These are phyloP conservation scores for Adelosebastes latens DNA, from an alignment of 2,797 vertebrate species.

Conservation along the genomic window DNA sequence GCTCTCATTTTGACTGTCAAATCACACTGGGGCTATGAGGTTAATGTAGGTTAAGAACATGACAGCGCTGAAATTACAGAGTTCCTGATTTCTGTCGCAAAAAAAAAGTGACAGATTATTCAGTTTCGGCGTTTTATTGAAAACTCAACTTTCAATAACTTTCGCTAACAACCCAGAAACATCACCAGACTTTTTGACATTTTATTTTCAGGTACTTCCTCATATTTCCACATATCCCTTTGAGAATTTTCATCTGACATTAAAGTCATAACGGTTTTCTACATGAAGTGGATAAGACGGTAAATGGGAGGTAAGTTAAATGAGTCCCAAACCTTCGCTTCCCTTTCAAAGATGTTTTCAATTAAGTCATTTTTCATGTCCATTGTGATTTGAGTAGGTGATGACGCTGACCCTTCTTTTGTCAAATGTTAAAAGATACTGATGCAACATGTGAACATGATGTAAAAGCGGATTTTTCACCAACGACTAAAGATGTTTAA, in stretches of 20 bases:
- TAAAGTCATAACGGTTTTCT: not conserved
- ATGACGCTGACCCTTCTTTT: not conserved
- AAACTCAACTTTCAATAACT: conserved; percentile 11
- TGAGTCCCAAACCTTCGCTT: not conserved
- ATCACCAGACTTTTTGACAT: not conserved
- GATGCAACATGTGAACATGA: not conserved
- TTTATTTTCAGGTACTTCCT: not conserved
- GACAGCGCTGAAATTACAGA: conserved; percentile 24
- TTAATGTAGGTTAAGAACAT: conserved; percentile 6
- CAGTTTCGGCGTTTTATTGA: conserved; percentile 12
- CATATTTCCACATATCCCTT: not conserved
- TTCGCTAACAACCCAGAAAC: conserved; percentile 1
- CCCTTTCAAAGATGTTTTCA: not conserved
- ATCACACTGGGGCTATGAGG: conserved; percentile 8
- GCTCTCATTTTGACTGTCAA: conserved; percentile 38
- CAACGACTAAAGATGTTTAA: not conserved
- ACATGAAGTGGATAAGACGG: not conserved
- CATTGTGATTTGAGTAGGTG: not conserved
- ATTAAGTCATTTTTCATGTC: not conserved
- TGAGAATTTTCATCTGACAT: conserved; percentile 9
- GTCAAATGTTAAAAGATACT: not conserved
- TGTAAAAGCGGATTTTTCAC: not conserved
- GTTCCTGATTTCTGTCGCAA: not conserved
- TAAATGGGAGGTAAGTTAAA: not conserved
- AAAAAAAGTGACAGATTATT: conserved; percentile 17